Evolutionary conservation across 2,113 vertebrate genomes (phyloP).

Genomic region (Trematomus loennbergii): DNA sequence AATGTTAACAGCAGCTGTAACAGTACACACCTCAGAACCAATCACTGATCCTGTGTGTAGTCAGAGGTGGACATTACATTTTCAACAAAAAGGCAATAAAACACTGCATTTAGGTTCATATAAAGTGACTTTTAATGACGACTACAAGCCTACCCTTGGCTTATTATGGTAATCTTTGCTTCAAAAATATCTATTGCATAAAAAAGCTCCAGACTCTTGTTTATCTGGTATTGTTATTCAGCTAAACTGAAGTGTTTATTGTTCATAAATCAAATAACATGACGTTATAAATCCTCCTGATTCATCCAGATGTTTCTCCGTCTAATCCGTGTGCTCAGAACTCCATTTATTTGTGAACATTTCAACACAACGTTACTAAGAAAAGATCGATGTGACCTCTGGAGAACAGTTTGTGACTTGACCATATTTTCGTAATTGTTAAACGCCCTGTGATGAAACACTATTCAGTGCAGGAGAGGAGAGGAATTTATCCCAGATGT

Average conservation of each 20-base stretch:
- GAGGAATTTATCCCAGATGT: constrained; percentile 44
- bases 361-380: background rate
- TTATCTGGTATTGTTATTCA: background rate
- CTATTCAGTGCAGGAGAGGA: constrained; percentile 15
- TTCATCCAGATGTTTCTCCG: background rate
- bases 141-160: background rate
- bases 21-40: background rate
- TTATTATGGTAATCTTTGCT: background rate
- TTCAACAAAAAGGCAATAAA: background rate
- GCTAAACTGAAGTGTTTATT: background rate
- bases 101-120: background rate
- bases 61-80: background rate
- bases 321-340: background rate
- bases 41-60: background rate
- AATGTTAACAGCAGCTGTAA: background rate
- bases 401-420: background rate
- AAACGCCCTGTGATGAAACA: constrained; percentile 1
- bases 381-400: background rate
- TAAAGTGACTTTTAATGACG: background rate
- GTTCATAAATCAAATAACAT: background rate
- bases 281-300: background rate
- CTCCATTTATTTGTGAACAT: constrained; percentile 12
- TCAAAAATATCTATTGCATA: background rate
- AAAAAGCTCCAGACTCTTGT: background rate
- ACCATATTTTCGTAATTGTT: background rate